phyloP scores from a whole-genome alignment of 2,113 vertebrate species.

The Tylochromis polylepis region DNA sequence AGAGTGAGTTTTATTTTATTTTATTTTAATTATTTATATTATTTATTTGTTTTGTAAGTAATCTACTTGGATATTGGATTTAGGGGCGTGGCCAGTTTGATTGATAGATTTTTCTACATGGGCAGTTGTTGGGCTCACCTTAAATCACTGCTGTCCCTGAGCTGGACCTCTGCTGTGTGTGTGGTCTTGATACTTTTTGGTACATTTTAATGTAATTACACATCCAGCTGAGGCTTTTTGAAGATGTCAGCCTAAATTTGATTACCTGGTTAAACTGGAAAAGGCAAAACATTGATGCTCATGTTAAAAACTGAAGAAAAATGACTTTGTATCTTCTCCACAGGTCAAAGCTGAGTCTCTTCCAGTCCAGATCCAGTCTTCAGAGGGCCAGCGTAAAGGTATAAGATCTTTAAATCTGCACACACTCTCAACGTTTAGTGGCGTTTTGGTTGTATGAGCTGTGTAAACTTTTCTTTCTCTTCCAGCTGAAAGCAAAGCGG shows the following conservation, averaged over 20 bases:
- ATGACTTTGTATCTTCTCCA: not conserved
- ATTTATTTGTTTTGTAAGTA: not conserved
- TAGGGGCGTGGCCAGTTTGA: not conserved
- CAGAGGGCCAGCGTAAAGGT: constrained; percentile 99
- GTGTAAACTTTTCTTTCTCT: not conserved
- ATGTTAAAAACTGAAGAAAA: not conserved
- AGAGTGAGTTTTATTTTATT: not conserved
- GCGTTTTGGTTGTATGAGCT: not conserved
- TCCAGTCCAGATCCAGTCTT: constrained; percentile 97
- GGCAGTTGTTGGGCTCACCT: not conserved
- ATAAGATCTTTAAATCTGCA: not conserved
- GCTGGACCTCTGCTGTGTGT: not conserved
- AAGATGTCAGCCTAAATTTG: not conserved
- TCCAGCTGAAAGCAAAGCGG: constrained; percentile 91
- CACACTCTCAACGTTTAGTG: not conserved
- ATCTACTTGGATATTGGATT: accelerated
- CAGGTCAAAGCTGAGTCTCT: constrained; percentile 97
- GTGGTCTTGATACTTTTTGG: not conserved
- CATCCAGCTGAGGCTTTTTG: not conserved
- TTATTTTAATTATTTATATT: not conserved
- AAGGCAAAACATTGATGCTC: not conserved
- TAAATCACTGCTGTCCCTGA: not conserved
- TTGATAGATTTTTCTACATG: not conserved
- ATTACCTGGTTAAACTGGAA: not conserved
- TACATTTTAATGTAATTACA: not conserved